Evolutionary conservation across 1,140 invertebrate species (phyloP), one percentile per base, ranked within the genome.

Genomic region (Stegodyphus mimosarum): DNA sequence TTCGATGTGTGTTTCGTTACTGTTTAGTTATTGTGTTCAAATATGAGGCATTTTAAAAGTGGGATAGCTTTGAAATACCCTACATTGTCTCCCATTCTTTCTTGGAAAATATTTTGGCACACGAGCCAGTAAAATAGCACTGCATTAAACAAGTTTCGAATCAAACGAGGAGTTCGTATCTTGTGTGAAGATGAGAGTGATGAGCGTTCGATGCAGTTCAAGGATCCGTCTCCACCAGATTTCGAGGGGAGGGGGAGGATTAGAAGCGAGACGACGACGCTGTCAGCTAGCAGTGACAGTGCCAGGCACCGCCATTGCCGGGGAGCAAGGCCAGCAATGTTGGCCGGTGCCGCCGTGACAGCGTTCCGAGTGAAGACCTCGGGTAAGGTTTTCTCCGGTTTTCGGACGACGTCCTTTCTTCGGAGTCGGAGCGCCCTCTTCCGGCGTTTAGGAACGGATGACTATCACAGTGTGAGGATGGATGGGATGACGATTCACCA

Each of bases 401-500:
- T 33, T 33, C 33, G 33, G 33, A 33, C 33, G 33, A 33, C 33
- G 33, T 33, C 33, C 33, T 33, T 33, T 33, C 66, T n/a, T 17
- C 17, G 66, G 66, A 33, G 66, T 10, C 15, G 7, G 15, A 69
- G 75, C 53, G 75, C 60, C 51, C 64, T 70, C 64, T 79, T 55
- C 49, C 66, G 64, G 55, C 55, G 55, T 60, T 60, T 79, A 79
- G 77, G 77, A 79, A 79, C 77, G 77, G 77, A 79, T 79, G 77
- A 70, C 77, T 79, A 79, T 79, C 77, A 79, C 77, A 79, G 77
- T 69, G 77, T 77, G 77, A 79, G 77, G 77, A 69, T 79, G 77
- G 64, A 69, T 79, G 77, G 77, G 77, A 53, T 79, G 77, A 69
- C 50, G 71, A 17, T 17, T 79, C 77, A 79, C 77, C 77, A 79